phyloP scores from a whole-genome alignment of 2,797 vertebrate species.

The Megaceryle alcyon region DNA sequence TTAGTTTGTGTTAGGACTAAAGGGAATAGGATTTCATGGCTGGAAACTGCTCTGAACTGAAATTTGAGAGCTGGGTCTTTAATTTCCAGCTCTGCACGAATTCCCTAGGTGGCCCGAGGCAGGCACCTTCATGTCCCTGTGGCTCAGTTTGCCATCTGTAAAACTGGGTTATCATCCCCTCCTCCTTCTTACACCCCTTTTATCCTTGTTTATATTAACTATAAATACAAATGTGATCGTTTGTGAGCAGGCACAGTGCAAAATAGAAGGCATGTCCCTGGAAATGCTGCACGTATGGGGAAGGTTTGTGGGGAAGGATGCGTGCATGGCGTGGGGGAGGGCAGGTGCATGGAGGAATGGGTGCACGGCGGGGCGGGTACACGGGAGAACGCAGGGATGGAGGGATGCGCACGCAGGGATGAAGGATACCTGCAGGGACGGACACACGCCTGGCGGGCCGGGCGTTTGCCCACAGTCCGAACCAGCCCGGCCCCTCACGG shows the following conservation, averaged over 20 bases:
- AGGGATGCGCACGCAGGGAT: not conserved
- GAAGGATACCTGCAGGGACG: not conserved
- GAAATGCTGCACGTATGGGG: not conserved
- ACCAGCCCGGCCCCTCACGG: not conserved
- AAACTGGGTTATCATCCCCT: not conserved
- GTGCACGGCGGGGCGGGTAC: no score
- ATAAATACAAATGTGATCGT: not conserved
- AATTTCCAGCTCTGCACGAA: not conserved
- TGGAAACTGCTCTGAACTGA: not conserved
- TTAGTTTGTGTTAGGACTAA: not conserved
- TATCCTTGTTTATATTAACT: not conserved
- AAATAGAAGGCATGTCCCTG: not conserved
- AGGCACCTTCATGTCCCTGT: not conserved
- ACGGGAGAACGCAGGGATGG: no score
- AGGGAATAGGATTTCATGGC: not conserved
- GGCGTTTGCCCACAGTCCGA: not conserved
- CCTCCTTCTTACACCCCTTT: not conserved
- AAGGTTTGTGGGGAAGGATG: not conserved
- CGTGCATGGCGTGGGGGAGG: not conserved
- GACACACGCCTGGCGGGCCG: not conserved
- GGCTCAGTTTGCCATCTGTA: not conserved
- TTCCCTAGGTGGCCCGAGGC: not conserved
- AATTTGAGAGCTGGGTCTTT: slow-evolving; percentile 2
- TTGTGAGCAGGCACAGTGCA: not conserved
- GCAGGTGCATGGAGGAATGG: not conserved